A percentile compares a stretch with the other conserved stretches of the same genome.
Conservation (phyloP, 2,113 vertebrate genomes). For the Smithornis capensis region DNA sequence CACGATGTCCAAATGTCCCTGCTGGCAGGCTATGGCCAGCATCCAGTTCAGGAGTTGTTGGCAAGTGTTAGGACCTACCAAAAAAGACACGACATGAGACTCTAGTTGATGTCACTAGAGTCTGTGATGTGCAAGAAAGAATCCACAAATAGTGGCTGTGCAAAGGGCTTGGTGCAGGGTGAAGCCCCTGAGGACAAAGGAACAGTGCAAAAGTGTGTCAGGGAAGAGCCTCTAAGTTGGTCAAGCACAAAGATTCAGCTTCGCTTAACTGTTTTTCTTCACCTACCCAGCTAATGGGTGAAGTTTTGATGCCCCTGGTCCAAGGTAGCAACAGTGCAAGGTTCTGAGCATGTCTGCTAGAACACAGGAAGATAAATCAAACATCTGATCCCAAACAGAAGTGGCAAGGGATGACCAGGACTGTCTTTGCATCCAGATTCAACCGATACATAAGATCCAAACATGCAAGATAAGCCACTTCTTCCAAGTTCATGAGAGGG, state of each 20-base stretch:
- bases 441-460: not conserved
- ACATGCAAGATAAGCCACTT: not conserved
- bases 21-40: conserved; percentile 87
- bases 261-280: not conserved
- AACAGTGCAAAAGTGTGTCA: not conserved
- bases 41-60: conserved; percentile 89
- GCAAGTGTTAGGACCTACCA: conserved; percentile 70
- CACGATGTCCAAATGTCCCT: conserved; percentile 85
- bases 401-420: not conserved
- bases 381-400: not conserved
- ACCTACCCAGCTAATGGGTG: not conserved
- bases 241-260: not conserved
- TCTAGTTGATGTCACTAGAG: fast-evolving
- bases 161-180: not conserved
- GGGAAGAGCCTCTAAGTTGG: not conserved
- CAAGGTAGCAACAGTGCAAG: not conserved
- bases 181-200: not conserved
- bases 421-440: not conserved
- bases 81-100: not conserved
- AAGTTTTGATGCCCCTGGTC: not conserved
- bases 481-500: not conserved
- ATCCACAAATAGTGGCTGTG: not conserved
- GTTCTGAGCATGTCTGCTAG: not conserved
- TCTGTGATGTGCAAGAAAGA: not conserved
- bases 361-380: not conserved